A percentile compares a stretch with the other conserved stretches of the same genome.
phyloP scores from a whole-genome alignment of 2,888 invertebrate genomes.

The Antheraea assamensis region DNA sequence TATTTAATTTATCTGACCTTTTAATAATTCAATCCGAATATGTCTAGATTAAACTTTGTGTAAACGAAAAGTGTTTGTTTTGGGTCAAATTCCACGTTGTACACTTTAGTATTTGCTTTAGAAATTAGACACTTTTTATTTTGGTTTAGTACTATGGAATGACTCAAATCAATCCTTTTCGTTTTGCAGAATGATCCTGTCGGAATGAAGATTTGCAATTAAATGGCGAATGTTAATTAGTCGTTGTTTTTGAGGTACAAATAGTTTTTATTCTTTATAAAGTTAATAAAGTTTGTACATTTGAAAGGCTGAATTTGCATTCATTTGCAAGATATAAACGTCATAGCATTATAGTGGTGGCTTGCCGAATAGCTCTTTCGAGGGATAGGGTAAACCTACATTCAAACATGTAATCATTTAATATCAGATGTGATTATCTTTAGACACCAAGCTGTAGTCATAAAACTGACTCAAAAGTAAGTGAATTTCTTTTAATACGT shows the following conservation, averaged over 20 bases:
- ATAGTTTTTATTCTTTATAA: not conserved
- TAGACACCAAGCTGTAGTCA: too few species aligned
- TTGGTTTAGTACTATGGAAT: conserved; percentile 54
- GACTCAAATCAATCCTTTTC: conserved; percentile 69
- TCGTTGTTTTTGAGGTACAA: not conserved
- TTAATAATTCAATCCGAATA: not conserved
- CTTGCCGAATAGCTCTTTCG: too few species aligned
- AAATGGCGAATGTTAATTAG: not conserved
- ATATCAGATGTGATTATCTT: too few species aligned
- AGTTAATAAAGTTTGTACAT: too few species aligned
- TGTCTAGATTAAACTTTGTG: conserved; percentile 13
- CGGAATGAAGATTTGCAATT: conserved; percentile 30
- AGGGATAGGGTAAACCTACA: too few species aligned
- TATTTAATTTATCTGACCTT: not conserved
- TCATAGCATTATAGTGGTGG: too few species aligned
- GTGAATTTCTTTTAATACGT: too few species aligned
- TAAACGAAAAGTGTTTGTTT: conserved; percentile 59
- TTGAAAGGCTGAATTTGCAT: too few species aligned
- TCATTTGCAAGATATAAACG: too few species aligned
- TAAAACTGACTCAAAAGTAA: too few species aligned
- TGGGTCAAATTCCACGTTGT: conserved; percentile 70
- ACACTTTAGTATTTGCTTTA: conserved; percentile 31
- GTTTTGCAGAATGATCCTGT: conserved; percentile 48
- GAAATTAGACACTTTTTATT: conserved; percentile 34
- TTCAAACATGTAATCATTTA: too few species aligned